phyloP scores from a whole-genome alignment of 2,797 vertebrate species.

The Gallinago solitaria region DNA sequence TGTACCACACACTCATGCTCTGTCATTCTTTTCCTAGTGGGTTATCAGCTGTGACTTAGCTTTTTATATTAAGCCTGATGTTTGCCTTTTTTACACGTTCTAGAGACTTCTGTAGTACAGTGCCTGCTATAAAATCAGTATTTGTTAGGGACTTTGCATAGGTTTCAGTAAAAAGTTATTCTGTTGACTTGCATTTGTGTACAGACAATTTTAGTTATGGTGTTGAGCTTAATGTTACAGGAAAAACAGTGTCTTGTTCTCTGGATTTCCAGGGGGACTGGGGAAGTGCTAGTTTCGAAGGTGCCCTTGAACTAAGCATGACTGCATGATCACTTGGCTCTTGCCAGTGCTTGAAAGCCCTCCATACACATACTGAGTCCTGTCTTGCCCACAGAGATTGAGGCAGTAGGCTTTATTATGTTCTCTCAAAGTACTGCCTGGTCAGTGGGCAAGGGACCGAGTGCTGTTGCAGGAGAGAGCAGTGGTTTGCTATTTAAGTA shows the following conservation, averaged over 20 bases:
- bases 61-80: background rate
- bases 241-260: background rate
- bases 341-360: background rate
- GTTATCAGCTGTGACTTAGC: background rate
- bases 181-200: background rate
- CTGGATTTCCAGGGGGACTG: background rate
- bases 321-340: fast-evolving
- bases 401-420: too few species aligned
- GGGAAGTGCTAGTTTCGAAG: background rate
- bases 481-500: background rate
- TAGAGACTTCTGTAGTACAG: background rate
- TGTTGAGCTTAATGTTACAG: background rate
- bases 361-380: fast-evolving
- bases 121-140: background rate
- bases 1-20: fast-evolving
- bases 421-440: background rate
- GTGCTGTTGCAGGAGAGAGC: background rate
- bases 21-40: background rate
- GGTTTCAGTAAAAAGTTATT: background rate
- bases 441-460: too few species aligned
- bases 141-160: background rate
- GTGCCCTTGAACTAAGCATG: background rate
- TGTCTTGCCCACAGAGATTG: background rate
- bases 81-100: background rate
- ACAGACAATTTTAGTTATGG: background rate